A percentile compares a stretch with the other conserved stretches of the same genome.
Evolutionary conservation across 2,888 invertebrate species (phyloP).

Genomic region (Sceliomorpha sp.): DNA sequence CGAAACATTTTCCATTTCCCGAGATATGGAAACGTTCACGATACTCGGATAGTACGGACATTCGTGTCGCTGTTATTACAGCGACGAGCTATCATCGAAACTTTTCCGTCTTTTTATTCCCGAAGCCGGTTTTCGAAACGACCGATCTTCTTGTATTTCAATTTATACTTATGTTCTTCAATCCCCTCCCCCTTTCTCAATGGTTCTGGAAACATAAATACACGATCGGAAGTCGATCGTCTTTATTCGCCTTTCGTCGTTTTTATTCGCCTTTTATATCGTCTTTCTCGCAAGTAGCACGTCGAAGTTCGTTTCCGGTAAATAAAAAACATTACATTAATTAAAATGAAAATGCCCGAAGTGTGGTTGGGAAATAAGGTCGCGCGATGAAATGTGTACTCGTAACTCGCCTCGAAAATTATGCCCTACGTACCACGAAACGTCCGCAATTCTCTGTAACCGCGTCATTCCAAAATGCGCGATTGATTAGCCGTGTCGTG

Average conservation of each 20-base stretch:
- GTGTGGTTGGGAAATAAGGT: too few species aligned
- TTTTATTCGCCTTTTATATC: too few species aligned
- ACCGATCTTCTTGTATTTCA: slow-evolving; percentile 22
- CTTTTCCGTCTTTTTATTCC: slow-evolving; percentile 26
- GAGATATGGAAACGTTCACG: slow-evolving; percentile 19
- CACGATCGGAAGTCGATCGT: too few species aligned
- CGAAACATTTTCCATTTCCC: slow-evolving; percentile 12
- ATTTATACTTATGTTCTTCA: slow-evolving; percentile 22
- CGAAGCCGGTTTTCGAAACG: background rate
- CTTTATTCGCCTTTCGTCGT: too few species aligned
- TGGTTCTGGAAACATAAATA: too few species aligned
- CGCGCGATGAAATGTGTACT: too few species aligned
- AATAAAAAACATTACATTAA: too few species aligned
- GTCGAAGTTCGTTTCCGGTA: too few species aligned
- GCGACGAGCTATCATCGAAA: slow-evolving; percentile 19
- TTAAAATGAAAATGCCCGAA: too few species aligned
- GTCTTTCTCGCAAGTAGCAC: too few species aligned
- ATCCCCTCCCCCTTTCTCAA: too few species aligned
- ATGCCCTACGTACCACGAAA: slow-evolving; percentile 9
- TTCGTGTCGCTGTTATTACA: slow-evolving; percentile 31
- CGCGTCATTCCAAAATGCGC: background rate
- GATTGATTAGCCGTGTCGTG: background rate
- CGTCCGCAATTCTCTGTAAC: background rate
- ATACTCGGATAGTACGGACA: slow-evolving; percentile 26
- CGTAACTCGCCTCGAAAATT: too few species aligned